These are phyloP conservation scores for Bugula neritina DNA, from an alignment of 2,888 invertebrate genomes.

Conservation along the genomic window DNA sequence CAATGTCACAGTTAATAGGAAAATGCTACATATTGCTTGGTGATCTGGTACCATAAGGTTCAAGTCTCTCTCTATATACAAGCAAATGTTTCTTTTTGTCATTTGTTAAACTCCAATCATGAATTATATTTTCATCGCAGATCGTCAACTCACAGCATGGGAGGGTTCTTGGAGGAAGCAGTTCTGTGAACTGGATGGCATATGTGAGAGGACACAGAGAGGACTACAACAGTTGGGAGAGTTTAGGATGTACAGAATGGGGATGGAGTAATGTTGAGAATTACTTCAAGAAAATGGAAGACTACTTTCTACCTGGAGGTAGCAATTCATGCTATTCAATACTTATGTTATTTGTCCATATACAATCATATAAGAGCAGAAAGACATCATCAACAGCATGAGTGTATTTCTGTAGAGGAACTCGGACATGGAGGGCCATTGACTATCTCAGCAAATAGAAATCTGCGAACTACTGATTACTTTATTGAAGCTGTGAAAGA, in stretches of 20 bases:
- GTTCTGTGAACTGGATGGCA: constrained; percentile 81
- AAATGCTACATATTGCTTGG: not conserved
- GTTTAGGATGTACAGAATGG: constrained; percentile 63
- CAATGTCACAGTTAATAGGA: no score
- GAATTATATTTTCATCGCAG: no score
- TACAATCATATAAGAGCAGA: no score
- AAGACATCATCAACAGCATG: not conserved
- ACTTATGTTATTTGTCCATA: no score
- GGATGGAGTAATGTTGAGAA: constrained; percentile 70
- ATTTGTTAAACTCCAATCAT: no score
- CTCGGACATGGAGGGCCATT: constrained; percentile 16
- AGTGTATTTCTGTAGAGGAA: not conserved
- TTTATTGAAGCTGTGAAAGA: not conserved
- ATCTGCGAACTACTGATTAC: not conserved
- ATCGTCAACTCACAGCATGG: constrained; percentile 90
- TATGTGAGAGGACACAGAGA: constrained; percentile 67
- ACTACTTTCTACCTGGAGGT: constrained; percentile 22
- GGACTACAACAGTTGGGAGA: constrained; percentile 79
- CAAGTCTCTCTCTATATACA: no score
- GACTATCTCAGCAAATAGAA: not conserved
- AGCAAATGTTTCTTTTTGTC: no score
- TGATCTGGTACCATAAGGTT: not conserved
- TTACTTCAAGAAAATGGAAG: constrained; percentile 41
- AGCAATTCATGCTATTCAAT: no score
- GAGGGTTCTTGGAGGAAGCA: constrained; percentile 79